phyloP scores from a whole-genome alignment of 2,797 vertebrate genomes.

The Passerculus sandwichensis region DNA sequence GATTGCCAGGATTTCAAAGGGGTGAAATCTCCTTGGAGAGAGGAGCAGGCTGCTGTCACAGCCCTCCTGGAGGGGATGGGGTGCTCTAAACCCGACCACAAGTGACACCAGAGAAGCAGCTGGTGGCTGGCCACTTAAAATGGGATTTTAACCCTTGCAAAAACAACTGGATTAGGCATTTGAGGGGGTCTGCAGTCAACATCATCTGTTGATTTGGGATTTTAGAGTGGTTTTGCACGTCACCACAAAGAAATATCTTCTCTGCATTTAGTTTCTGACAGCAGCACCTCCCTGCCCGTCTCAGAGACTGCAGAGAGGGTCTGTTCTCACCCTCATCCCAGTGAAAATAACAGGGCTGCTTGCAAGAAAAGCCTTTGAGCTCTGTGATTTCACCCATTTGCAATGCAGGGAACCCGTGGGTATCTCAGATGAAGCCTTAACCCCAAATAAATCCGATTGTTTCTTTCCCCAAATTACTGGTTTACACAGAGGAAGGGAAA shows the following conservation, averaged over 20 bases:
- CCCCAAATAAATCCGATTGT: not conserved
- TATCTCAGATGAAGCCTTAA: not conserved
- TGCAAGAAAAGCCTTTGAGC: not conserved
- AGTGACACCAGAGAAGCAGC: constrained; percentile 33
- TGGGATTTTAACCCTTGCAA: not conserved
- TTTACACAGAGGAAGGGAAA: not conserved
- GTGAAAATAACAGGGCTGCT: not conserved
- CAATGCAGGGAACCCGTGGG: not conserved
- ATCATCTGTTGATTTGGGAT: not conserved
- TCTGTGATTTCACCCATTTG: not conserved
- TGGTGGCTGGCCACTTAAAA: constrained; percentile 20
- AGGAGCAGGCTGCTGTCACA: constrained; percentile 45
- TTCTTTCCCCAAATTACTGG: not conserved
- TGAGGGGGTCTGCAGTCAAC: not conserved
- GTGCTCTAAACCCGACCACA: constrained; percentile 1
- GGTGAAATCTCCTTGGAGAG: not conserved
- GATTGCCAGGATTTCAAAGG: not conserved
- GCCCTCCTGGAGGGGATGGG: constrained; percentile 16
- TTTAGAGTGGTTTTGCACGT: not conserved
- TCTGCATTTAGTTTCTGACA: not conserved
- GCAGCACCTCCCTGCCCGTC: not conserved
- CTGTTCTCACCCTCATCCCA: not conserved
- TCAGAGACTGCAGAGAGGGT: not conserved
- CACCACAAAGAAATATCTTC: not conserved
- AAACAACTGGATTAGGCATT: not conserved